Percentiles rank a stretch among this genome's conserved stretches.
Evolutionary conservation across 1,140 invertebrate genomes (phyloP).

Genomic region (Akabosia matsudoensis): DNA sequence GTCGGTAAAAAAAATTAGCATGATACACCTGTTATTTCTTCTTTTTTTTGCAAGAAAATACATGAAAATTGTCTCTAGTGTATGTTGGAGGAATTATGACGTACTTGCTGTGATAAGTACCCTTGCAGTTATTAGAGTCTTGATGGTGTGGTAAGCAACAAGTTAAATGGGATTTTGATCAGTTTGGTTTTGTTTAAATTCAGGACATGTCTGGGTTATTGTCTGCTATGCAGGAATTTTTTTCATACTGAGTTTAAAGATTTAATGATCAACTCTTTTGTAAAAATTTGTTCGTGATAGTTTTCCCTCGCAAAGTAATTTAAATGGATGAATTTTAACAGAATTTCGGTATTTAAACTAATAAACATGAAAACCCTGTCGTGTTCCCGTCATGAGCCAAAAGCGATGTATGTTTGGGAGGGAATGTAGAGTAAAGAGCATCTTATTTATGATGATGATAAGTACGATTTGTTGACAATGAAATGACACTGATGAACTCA

Average conservation of each 20-base stretch:
- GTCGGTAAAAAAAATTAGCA: background rate
- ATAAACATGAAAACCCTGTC: too few relatives aligned
- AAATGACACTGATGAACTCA: too few relatives aligned
- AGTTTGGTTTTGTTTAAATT: background rate
- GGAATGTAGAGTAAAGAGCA: too few relatives aligned
- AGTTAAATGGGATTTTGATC: background rate
- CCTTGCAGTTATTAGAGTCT: background rate
- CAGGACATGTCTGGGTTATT: constrained; percentile 10
- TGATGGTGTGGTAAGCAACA: background rate
- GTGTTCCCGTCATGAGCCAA: too few relatives aligned
- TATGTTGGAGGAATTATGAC: constrained; percentile 5
- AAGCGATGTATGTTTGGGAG: too few relatives aligned
- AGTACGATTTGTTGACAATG: too few relatives aligned
- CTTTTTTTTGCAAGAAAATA: constrained; percentile 13
- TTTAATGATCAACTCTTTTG: too few relatives aligned
- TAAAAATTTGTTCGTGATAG: too few relatives aligned
- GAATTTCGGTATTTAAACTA: too few relatives aligned
- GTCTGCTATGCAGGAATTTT: background rate
- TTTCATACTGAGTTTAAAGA: background rate
- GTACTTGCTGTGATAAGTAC: constrained; percentile 4
- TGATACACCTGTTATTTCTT: background rate
- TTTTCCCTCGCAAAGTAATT: too few relatives aligned
- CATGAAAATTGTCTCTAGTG: background rate
- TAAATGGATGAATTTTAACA: too few relatives aligned
- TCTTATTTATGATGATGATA: too few relatives aligned